Evolutionary conservation across 2,797 vertebrate species (phyloP), one percentile per base, ranked within the genome.

Genomic region (Poliocrania exsul): DNA sequence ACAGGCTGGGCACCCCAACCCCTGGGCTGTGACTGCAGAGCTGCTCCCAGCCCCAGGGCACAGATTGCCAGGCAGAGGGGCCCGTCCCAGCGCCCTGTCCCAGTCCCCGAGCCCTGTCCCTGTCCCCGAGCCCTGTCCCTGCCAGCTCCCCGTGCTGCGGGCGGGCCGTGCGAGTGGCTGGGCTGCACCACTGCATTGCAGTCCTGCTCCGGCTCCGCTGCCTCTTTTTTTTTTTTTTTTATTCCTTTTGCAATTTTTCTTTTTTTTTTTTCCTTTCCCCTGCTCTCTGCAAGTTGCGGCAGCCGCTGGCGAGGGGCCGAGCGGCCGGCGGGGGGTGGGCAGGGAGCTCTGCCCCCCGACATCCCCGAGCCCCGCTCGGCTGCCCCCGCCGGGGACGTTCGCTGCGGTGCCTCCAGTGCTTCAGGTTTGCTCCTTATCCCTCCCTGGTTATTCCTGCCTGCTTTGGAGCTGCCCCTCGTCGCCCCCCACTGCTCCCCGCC

Each of bases 101-200:
- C 58, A 35, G 23, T 50, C 20, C 25, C 24, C 14, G 25, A 8
- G 25, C 25, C 56, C 29, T 13, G 18, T 11, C 37, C 37, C 61
- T 17, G 37, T 61, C 35, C 35, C 35, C 26, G 35, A 15, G 5
- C 54, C 17, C 28, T 42, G 60, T 23, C 61, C 37, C 26, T 20
- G 38, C 46, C 60, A 23, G 60, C 25, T 56, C 33, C 54, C 13
- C n/a, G 29, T 3, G 58, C 47, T 12, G 33, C 62, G 4, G 40
- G 72, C 26, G 58, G 38, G 83, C 79, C 38, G 44, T 40, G 90
- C 44, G 4, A 86, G 90, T 2, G 5, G 60, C 79, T 56, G 19
- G 4, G 81, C 85, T 21, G 38, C 29, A 4, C 61, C 91, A 90
- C 97, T 97, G 97, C 97, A 97, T 88, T 97, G 97, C 97, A 97